Evolutionary conservation across 2,113 vertebrate genomes (phyloP), one percentile per base, ranked within the genome.

Genomic region (Dipodomys ordii): DNA sequence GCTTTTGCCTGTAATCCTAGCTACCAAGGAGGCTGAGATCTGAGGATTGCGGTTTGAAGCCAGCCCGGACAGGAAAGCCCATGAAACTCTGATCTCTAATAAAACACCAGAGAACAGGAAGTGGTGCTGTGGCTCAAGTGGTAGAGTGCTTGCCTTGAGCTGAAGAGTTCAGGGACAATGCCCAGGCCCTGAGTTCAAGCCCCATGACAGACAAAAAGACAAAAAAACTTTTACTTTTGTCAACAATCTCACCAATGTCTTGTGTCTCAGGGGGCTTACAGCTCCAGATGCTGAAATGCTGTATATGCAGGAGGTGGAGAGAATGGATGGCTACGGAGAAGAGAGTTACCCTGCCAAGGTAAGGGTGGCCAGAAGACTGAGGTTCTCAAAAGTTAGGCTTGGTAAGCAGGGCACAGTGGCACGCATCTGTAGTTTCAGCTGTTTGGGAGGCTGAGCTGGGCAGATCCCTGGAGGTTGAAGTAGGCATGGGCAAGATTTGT

Each of bases 251-350:
- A 64, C 64, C 71, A 30, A 32, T 19, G 1, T 64, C 57, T 90
- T 94, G 85, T 44, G 88, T 97, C 97, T 32, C 93, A 99, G 99
- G 97, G 99, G 99, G 74, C 98, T 99, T 96, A 97, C 98, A 15
- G 98, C 99, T 25, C 98, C 99, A 20, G 99, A 99, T 78, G 99
- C 99, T 0, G 99, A 99, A 97, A 98, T 99, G 98, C 97, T 99
- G 39, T 99, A 99, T 97, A 99, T 99, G 99, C 99, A 99, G 97
- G 99, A 99, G 95, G 99, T 99, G 68, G 99, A 99, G 98, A 98
- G 99, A 94, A 99, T 99, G 98, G 99, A 99, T 8, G 99, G 99
- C 67, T 99, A 99, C 16, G 99, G 99, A 13, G 99, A 99, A 92
- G 99, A 99, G 97, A 99, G 98, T 93, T 99, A 99, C 96, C 99